These are phyloP conservation scores for Nemoura dubitans DNA, from an alignment of 2,888 invertebrate species.

Conservation along the genomic window DNA sequence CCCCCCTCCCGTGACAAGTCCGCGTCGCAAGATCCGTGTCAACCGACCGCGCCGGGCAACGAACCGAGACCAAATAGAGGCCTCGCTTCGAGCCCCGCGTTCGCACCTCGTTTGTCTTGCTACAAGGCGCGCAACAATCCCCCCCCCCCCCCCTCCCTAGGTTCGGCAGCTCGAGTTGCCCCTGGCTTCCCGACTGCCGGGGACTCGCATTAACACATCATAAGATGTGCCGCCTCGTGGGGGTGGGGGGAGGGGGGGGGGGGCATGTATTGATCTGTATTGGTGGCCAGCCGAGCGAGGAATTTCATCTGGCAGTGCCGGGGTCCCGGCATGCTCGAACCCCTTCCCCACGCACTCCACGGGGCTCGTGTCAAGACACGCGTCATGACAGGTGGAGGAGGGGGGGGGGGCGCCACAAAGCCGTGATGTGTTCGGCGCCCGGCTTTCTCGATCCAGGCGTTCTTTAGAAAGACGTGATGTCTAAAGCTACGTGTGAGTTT, in stretches of 20 bases:
- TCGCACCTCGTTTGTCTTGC: background rate
- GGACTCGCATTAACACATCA: constrained; percentile 5
- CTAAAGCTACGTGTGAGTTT: background rate
- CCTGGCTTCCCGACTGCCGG: background rate
- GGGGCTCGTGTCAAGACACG: background rate
- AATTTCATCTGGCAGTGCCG: background rate
- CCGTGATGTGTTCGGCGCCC: background rate
- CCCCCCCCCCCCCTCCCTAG: background rate
- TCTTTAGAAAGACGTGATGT: background rate
- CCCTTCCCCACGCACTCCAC: background rate
- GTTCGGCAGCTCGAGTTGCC: background rate
- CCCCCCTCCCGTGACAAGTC: no score
- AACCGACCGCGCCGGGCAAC: background rate
- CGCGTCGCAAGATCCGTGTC: background rate
- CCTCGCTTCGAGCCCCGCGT: background rate
- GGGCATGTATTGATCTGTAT: constrained; percentile 2
- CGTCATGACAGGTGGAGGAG: no score
- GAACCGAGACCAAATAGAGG: background rate
- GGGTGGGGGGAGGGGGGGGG: background rate
- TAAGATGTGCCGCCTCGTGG: background rate
- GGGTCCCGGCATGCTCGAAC: background rate
- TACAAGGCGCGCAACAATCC: background rate
- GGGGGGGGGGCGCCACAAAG: background rate
- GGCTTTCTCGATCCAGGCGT: background rate
- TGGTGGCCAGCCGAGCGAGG: background rate